Evolutionary conservation across 2,113 vertebrate genomes (phyloP).

Genomic region (Patagioenas fasciata): DNA sequence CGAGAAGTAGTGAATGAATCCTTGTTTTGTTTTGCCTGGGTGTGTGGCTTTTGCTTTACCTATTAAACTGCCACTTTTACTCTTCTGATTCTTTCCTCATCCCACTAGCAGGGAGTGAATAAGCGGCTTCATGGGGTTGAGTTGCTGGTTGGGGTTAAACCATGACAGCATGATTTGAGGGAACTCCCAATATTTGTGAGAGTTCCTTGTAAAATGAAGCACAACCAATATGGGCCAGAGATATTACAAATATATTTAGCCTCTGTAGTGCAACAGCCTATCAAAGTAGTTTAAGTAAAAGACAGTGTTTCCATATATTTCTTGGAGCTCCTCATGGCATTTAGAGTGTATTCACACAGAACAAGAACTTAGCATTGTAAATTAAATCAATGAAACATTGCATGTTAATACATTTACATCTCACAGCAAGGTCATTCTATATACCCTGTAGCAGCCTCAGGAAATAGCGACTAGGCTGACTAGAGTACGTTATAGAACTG

Average conservation of each 20-base stretch:
- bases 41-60: fast-evolving
- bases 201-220: background rate
- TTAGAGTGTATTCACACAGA: background rate
- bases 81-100: background rate
- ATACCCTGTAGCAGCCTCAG: background rate
- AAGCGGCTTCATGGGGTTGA: too few relatives aligned
- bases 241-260: background rate
- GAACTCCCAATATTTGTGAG: background rate
- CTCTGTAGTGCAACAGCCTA: background rate
- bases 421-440: background rate
- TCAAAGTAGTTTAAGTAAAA: background rate
- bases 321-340: background rate
- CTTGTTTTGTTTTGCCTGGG: background rate
- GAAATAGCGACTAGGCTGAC: conserved; percentile 33
- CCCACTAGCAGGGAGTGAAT: too few relatives aligned
- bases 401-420: background rate
- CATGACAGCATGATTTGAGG: fast-evolving
- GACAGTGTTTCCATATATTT: background rate
- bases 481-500: background rate
- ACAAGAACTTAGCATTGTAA: background rate
- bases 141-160: too few relatives aligned
- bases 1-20: too few relatives aligned
- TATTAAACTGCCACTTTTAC: background rate
- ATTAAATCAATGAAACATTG: background rate
- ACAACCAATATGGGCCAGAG: background rate